Evolutionary conservation across 2,888 invertebrate genomes (phyloP).

Genomic region (Galeopsomyia nigrocyanea): DNA sequence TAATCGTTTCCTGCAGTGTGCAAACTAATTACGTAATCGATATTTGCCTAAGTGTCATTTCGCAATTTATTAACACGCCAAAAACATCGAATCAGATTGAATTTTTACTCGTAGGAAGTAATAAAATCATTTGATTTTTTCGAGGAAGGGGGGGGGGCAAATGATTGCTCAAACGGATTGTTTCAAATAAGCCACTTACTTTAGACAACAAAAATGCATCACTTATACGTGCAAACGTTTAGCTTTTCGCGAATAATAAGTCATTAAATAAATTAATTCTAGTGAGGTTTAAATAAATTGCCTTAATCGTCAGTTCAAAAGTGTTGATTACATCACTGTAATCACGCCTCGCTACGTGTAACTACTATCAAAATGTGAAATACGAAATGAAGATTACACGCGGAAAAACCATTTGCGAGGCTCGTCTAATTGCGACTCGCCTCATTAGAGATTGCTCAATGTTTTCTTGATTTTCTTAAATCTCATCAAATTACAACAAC

Average conservation of each 20-base stretch:
- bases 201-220: no score
- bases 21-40: conserved; percentile 8
- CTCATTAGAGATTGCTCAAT: conserved; percentile 36
- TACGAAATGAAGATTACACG: conserved; percentile 13
- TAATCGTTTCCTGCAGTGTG: conserved; percentile 33
- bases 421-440: conserved; percentile 24
- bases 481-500: conserved; percentile 23
- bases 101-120: no score
- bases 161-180: no score
- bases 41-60: conserved; percentile 14
- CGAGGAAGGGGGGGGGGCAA: no score
- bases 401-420: conserved; percentile 28
- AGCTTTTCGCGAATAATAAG: background rate
- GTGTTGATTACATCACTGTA: conserved; percentile 9
- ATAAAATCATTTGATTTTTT: no score
- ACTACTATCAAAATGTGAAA: conserved; percentile 4
- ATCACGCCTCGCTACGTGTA: conserved; percentile 2
- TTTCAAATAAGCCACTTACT: no score
- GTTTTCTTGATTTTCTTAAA: conserved; percentile 2
- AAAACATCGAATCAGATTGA: background rate
- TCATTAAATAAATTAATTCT: conserved; percentile 14
- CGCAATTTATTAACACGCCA: conserved; percentile 7
- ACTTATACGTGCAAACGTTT: no score
- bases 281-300: conserved; percentile 4
- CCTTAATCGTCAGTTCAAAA: conserved; percentile 6